Conservation (phyloP, 2,113 vertebrate genomes). For the Ancistrus triradiatus region DNA sequence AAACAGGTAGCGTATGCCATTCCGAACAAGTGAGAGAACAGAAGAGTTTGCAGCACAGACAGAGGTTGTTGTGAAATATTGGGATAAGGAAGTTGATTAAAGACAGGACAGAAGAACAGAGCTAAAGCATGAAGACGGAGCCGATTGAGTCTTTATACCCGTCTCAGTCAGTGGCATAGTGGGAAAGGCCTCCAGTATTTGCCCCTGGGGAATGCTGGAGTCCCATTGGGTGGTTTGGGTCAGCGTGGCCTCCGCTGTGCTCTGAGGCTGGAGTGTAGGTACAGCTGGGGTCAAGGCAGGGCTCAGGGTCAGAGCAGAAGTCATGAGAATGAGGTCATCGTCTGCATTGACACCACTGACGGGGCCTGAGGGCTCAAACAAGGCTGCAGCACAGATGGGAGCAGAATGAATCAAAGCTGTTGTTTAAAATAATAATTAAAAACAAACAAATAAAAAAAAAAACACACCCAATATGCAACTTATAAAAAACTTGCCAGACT, state of each 20-base stretch:
- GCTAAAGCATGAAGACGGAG: slow-evolving; percentile 5
- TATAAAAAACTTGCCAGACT: too few species aligned
- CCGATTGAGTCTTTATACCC: slow-evolving; percentile 51
- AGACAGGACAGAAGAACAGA: slow-evolving; percentile 1
- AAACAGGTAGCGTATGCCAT: too few species aligned
- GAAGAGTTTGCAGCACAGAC: too few species aligned
- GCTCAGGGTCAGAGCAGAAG: background rate
- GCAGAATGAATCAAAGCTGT: background rate
- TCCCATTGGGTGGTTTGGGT: slow-evolving; percentile 27
- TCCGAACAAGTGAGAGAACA: too few species aligned
- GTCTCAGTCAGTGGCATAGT: slow-evolving; percentile 24
- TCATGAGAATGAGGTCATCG: slow-evolving; percentile 58
- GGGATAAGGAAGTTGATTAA: too few species aligned
- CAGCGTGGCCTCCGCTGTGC: slow-evolving; percentile 2
- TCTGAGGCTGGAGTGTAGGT: slow-evolving; percentile 10
- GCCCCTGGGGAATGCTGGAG: slow-evolving; percentile 22
- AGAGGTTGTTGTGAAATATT: too few species aligned
- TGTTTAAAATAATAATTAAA: background rate
- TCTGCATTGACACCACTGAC: slow-evolving; percentile 27
- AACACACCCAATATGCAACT: too few species aligned
- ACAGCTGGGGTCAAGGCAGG: slow-evolving; percentile 9
- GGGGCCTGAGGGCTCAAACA: slow-evolving; percentile 41
- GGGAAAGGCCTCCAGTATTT: slow-evolving; percentile 33
- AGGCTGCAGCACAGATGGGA: slow-evolving; percentile 36
- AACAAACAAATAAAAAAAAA: too few species aligned